Percentiles rank a stretch among this genome's conserved stretches.
phyloP scores from a whole-genome alignment of 2,113 vertebrate genomes.

The Motacilla alba region DNA sequence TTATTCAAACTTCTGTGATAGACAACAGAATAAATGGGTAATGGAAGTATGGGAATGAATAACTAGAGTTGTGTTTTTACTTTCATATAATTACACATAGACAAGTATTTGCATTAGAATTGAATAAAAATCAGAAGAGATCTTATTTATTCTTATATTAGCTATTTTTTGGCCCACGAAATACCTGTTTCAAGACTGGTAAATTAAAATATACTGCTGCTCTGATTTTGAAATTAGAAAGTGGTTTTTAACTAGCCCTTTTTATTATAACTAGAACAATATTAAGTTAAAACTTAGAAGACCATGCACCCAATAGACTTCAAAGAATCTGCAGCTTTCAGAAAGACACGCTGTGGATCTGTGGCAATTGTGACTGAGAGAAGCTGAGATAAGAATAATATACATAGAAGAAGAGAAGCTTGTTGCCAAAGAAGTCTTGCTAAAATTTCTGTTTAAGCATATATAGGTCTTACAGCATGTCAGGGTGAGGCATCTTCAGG shows the following conservation, averaged over 20 bases:
- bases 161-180: not conserved
- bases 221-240: not conserved
- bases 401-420: not conserved
- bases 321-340: not conserved
- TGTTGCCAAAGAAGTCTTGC: not conserved
- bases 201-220: not conserved
- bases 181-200: not conserved
- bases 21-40: not conserved
- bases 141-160: not conserved
- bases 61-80: not conserved
- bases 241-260: not conserved
- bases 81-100: not conserved
- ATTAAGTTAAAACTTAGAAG: not conserved
- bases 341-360: not conserved
- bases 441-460: not conserved
- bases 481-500: not conserved
- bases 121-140: not conserved
- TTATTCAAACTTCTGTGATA: not conserved
- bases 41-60: not conserved
- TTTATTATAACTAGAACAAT: not conserved
- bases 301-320: not conserved
- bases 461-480: not conserved
- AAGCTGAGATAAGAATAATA: not conserved
- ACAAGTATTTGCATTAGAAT: not conserved
- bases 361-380: not conserved